Evolutionary conservation across 1,140 invertebrate species (phyloP), one percentile per base, ranked within the genome.

Genomic region (Paraescarpia echinospica): DNA sequence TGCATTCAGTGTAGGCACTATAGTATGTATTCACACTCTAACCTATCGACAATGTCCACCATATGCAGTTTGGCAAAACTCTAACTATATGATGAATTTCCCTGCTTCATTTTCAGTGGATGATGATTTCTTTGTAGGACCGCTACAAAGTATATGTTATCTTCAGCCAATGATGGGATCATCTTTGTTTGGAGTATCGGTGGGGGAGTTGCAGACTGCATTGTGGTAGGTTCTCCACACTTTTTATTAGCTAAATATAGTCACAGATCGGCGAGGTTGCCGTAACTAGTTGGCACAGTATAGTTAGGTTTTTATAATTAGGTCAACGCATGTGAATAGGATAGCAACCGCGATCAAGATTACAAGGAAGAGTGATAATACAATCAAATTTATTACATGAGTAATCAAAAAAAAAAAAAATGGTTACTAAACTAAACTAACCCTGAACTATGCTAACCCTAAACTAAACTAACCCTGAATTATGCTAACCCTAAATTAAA

Each of bases 101-200:
- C n/a, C 18, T 33, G 18, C 33, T 35, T 34, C 8, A 90, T 34
- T 12, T 90, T 34, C 5, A 34, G 27, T 89, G 33, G 35, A 9
- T 92, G 77, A 34, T 34, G 88, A 31, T 89, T 51, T 91, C 41
- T 9, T 92, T 89, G n/a, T 34, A 96, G 95, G 95, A 41, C 93
- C 90, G 94, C 95, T 92, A 93, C 94, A 9, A 96, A 95, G 92
- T 88, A 95, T 88, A 94, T 95, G 93, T 92, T 96, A 27, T 96
- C 95, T 33, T 94, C 95, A 91, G 95, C 95, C 22, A 96, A 95
- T 94, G 95, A 96, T 94, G 94, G 95, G 9, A 91, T 94, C 91
- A 94, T 96, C 34, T 93, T 96, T 90, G 95, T 94, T 1, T 96
- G 95, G 95, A 94, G 94, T 14, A 93, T 95, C 18, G 95, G 95